Conservation (phyloP, 2,797 vertebrate species). For the Lagocephalus sceleratus region DNA sequence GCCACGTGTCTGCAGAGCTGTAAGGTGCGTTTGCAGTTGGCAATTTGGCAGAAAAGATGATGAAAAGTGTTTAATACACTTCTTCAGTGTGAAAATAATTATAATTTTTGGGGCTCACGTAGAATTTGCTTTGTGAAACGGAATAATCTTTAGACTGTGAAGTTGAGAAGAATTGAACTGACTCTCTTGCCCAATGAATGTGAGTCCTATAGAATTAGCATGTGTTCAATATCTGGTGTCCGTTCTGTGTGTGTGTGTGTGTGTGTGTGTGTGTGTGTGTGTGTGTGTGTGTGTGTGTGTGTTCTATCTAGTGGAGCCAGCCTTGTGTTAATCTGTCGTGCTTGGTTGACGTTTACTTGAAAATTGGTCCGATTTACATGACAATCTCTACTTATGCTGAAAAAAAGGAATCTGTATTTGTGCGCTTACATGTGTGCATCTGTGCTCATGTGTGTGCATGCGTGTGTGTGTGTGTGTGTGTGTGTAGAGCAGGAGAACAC, state of each 20-base stretch:
- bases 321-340: constrained; percentile 71
- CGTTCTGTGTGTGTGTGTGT: constrained; percentile 22
- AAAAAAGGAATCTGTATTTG: constrained; percentile 41
- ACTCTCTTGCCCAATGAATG: constrained; percentile 56
- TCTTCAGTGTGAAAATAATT: background rate
- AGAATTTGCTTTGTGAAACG: too few species aligned
- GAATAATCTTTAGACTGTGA: background rate
- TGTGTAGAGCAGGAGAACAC: background rate
- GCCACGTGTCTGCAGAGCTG: constrained; percentile 4
- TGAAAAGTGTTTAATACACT: background rate
- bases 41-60: background rate
- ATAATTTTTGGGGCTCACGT: background rate
- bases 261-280: constrained; percentile 1
- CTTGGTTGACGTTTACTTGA: constrained; percentile 68
- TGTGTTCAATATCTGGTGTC: too few species aligned
- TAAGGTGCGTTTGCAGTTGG: constrained; percentile 2
- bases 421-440: too few species aligned
- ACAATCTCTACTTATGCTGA: constrained; percentile 68
- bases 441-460: background rate
- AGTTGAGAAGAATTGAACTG: constrained; percentile 18
- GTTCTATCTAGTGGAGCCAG: constrained; percentile 64
- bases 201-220: constrained; percentile 20
- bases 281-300: constrained; percentile 9
- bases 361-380: constrained; percentile 69
- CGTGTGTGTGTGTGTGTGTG: constrained; percentile 5